Evolutionary conservation across 2,113 vertebrate species (phyloP), one percentile per base, ranked within the genome.

Genomic region (Dicerorhinus sumatrensis): DNA sequence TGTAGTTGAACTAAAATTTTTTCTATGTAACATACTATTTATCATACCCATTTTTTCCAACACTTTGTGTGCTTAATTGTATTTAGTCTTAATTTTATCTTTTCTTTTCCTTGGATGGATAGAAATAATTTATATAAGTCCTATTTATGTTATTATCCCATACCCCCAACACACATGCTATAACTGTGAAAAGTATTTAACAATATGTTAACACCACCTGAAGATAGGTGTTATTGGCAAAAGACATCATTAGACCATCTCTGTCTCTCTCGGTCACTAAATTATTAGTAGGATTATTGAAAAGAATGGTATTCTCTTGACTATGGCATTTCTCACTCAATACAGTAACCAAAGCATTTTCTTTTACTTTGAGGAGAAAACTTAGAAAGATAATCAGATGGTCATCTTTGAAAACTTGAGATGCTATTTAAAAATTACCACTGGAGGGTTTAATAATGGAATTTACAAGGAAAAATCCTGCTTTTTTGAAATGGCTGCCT

Each of bases 1-100:
- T 60, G 5, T 75, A 83, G 67, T 81, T 93, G 60, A 75, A 91
- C 67, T 93, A 48, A 70, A 73, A 81, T 75, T 76, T 63, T 96
- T 67, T 73, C 70, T 82, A 5, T 25, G 11, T 72, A 82, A 14
- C 56, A 2, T 90, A 20, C 51, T 58, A 48, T 23, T 83, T 91
- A 86, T 46, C 27, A 9, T 94, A 21, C 31, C 29, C 20, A 62
- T 67, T 83, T 83, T 60, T 65, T 14, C 42, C 76, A 89, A 73
- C 14, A 89, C 12, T 48, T 63, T 54, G 17, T 67, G 14, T 97
- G 27, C 33, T 81, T 65, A 80, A n/a, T 51, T 87, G 2, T 70
- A 1, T 84, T 91, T 60, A 67, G 33, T 85, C 33, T 96, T 88
- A 72, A 58, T 84, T 94, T 29, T 77, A 6, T 97, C 27, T 91